Percentiles rank a stretch among this genome's conserved stretches.
Conservation (phyloP, 2,797 vertebrate genomes). For the Pelobates cultripes region DNA sequence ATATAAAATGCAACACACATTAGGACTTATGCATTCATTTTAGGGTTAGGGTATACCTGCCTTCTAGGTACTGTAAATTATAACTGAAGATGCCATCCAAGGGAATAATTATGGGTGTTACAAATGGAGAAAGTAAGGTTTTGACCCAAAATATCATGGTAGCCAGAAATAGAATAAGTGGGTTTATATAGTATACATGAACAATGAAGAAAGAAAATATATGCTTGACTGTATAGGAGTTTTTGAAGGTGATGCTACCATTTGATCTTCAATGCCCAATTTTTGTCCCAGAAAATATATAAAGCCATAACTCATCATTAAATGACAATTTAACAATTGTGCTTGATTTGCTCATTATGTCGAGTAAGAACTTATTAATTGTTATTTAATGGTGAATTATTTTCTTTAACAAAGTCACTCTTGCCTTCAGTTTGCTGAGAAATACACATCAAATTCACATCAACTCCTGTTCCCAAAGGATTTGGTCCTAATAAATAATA, state of each 20-base stretch:
- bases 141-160: too few relatives aligned
- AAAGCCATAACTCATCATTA: slow-evolving; percentile 52
- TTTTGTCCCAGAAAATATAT: slow-evolving; percentile 16
- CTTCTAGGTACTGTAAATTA: too few relatives aligned
- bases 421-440: slow-evolving; percentile 47
- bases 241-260: not conserved
- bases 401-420: slow-evolving; percentile 41
- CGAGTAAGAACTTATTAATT: slow-evolving; percentile 47
- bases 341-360: slow-evolving; percentile 46
- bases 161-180: too few relatives aligned
- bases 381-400: slow-evolving; percentile 50
- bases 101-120: too few relatives aligned
- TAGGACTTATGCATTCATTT: too few relatives aligned
- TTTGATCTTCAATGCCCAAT: slow-evolving; percentile 30
- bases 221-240: too few relatives aligned
- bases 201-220: too few relatives aligned
- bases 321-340: slow-evolving; percentile 43
- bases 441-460: slow-evolving; percentile 34
- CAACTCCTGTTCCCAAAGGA: slow-evolving; percentile 34
- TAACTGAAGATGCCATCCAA: too few relatives aligned
- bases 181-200: too few relatives aligned
- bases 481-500: slow-evolving; percentile 42
- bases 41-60: too few relatives aligned
- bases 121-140: too few relatives aligned
- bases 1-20: too few relatives aligned